Evolutionary conservation across 1,140 invertebrate species (phyloP).

Genomic region (Zophobas atratus): DNA sequence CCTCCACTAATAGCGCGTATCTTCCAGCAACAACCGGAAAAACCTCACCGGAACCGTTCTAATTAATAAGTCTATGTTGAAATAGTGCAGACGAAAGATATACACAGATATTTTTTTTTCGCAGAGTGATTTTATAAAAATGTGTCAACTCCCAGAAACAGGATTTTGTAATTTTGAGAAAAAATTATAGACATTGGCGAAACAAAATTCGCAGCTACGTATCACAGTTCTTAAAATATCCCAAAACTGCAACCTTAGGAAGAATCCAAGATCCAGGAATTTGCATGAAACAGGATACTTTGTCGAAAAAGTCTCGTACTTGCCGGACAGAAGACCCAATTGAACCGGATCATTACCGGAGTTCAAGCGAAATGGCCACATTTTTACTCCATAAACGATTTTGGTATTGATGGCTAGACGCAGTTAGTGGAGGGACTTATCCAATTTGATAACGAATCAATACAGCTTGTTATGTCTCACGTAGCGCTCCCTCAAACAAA

Average conservation of each 20-base stretch:
- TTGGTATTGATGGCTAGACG: background rate
- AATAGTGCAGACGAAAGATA: background rate
- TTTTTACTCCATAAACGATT: conserved; percentile 26
- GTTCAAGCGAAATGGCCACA: background rate
- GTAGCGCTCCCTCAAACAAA: conserved; percentile 33
- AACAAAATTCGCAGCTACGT: no score
- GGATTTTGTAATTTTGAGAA: no score
- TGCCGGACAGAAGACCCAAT: no score
- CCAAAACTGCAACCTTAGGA: no score
- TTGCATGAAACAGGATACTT: no score
- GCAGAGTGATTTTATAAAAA: background rate
- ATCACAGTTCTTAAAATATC: no score
- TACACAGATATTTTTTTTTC: conserved; percentile 8
- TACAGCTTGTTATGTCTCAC: conserved; percentile 42
- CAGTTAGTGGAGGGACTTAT: conserved; percentile 11
- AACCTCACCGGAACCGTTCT: conserved; percentile 18
- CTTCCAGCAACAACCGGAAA: conserved; percentile 40
- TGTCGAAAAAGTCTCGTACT: no score
- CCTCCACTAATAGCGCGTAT: conserved; percentile 46
- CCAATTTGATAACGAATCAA: conserved; percentile 34
- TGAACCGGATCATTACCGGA: background rate
- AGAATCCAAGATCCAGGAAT: no score
- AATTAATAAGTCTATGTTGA: conserved; percentile 37
- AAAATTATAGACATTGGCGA: no score
- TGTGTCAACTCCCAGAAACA: background rate